These are phyloP conservation scores for Oryctes rhinoceros DNA, from an alignment of 1,140 invertebrate species.

Conservation along the genomic window DNA sequence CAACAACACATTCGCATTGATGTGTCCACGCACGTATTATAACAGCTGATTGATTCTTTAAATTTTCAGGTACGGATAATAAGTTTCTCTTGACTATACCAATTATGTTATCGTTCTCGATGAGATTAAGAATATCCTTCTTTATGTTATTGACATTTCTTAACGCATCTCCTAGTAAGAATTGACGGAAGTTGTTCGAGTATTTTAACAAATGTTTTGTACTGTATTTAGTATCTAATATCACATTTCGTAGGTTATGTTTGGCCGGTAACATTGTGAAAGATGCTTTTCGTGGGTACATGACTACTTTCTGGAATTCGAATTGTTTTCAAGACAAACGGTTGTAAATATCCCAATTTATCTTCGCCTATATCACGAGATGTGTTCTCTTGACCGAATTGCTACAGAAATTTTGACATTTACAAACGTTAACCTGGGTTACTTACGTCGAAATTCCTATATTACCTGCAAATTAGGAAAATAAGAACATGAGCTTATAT, in stretches of 20 bases:
- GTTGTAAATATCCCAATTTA: neutral
- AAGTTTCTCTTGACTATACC: neutral
- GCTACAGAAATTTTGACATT: slow-evolving; percentile 12
- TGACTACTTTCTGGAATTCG: neutral
- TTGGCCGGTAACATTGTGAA: slow-evolving; percentile 25
- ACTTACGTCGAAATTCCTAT: slow-evolving; percentile 25
- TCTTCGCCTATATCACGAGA: neutral
- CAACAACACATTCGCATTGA: slow-evolving; percentile 72
- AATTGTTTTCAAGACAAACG: neutral
- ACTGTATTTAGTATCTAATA: slow-evolving; percentile 32
- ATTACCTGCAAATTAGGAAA: slow-evolving; percentile 16
- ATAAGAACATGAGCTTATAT: neutral
- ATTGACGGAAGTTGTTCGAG: neutral
- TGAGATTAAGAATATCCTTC: neutral
- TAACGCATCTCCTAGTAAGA: neutral
- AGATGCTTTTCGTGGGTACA: slow-evolving; percentile 21
- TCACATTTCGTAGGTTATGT: slow-evolving; percentile 33
- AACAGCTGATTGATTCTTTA: slow-evolving; percentile 62
- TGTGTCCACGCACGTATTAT: slow-evolving; percentile 65
- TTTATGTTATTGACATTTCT: neutral
- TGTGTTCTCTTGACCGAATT: neutral
- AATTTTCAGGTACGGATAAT: slow-evolving; percentile 49
- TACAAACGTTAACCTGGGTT: slow-evolving; percentile 12
- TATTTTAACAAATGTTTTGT: slow-evolving; percentile 27
- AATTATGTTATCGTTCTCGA: neutral